Evolutionary conservation across 1,140 invertebrate genomes (phyloP), one percentile per base, ranked within the genome.

Genomic region (Tetraneura akinire): DNA sequence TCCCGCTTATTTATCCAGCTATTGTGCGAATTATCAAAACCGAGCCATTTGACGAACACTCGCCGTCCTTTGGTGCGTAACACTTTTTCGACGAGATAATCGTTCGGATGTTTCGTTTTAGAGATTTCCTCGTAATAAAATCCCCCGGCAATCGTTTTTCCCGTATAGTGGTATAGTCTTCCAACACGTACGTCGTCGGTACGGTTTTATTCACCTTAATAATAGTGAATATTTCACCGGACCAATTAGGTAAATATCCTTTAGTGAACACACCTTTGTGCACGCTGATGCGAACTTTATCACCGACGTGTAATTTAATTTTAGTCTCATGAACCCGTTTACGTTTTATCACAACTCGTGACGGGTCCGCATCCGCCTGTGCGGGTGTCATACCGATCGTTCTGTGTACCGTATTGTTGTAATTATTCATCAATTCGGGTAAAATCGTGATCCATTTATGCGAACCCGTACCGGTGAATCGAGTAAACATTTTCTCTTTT

Each of bases 341-440:
- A 3, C 21, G 53, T 14, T 11, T 55, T 55, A 55, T 10, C 3
- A 1, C 6, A 3, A 23, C 60, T 16, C 3, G 32, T 6, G 60
- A 32, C 3, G 29, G 26, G 13, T 62, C 14, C 3, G 23, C 13
- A 13, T 62, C 26, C 6, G 26, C 83, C 9, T 83, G 37, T 16
- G 55, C 66, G 64, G 85, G 86, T 66, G 82, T 82, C 81, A 84
- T 85, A 78, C 83, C 82, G 10, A 86, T 86, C n/a, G 82, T 85
- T 21, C 82, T 51, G 84, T 87, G 86, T 45, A 66, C 82, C 3
- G 32, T 4, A 37, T 37, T 37, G 8, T 37, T 37, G 8, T 37
- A 37, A 8, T 3, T 37, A 37, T 37, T 37, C n/a, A n/a, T n/a
- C n/a, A 37, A 37, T 37, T 37, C 32, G 3, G 8, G 32, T 37